Base-by-base conservation (phyloP, 2,888 invertebrate species). In the Eupithecia inturbata region DNA sequence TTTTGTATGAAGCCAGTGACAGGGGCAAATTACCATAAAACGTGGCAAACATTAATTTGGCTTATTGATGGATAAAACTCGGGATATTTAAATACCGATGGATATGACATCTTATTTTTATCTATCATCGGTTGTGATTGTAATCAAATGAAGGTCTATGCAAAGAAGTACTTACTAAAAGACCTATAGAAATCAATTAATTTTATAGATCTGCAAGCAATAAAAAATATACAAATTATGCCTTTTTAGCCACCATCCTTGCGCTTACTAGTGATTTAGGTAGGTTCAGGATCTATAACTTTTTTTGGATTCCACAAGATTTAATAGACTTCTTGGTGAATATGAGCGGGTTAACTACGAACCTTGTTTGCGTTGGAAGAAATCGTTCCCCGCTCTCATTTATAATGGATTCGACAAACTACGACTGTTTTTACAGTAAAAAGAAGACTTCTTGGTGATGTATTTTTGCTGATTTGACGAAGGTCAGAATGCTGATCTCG, bases 31-130 rank as follows among this genome's bases (percentile, higher is more conserved):
- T 88, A 88, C 80, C 87, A 88, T 89, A 85, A 87, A 88, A 86
- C 87, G 85, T 87, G 88, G 84, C 83, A 83, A 78, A 84, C 88
- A 88, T 88, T 88, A 84, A 88, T 88, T 88, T 84, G 82, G 82
- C 83, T 87, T 84, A 87, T 88, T 89, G 87, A 87, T 86, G 82
- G 78, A 80, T 82, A 76, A 77, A 82, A 73, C 39, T 70, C 68
- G 72, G 39, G 69, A 80, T 26, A 28, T 22, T 67, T 12, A 53
- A 26, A 14, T 63, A 49, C 5, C 26, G 7, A 71, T 80, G 77
- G 82, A 82, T 76, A 57, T 60, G 81, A 75, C 63, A 79, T 53
- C 53, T 63, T 76, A 68, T 16, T 28, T 63, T 33, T 53, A 7
- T 19, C 28, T 5, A 28, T 62, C 16, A 49, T 49, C 4, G 22